These are phyloP conservation scores for Porites australiensis DNA, from an alignment of 64 coral and sea anemone genomes.

Conservation along the genomic window DNA sequence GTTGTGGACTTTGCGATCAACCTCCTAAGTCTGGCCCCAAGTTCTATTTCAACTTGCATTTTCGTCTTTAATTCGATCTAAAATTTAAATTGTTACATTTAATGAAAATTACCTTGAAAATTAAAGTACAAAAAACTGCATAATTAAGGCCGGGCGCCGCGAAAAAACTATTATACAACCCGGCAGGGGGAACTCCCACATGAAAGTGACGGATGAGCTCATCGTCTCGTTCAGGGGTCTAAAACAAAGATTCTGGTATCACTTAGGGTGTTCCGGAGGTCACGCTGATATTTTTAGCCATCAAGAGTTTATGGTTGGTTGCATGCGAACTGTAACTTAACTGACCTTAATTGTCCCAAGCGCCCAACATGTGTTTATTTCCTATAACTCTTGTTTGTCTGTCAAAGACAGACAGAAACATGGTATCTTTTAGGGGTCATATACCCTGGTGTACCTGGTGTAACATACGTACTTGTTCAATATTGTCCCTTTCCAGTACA, in stretches of 20 bases:
- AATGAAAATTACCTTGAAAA: too few relatives aligned
- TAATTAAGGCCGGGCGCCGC: background rate
- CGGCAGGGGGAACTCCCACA: too few relatives aligned
- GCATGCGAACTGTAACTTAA: too few relatives aligned
- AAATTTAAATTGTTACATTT: background rate
- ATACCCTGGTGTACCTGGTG: background rate
- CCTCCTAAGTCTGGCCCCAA: conserved; percentile 9
- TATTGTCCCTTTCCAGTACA: background rate
- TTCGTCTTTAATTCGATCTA: conserved; percentile 14
- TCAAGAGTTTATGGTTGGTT: too few relatives aligned
- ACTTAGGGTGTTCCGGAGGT: too few relatives aligned
- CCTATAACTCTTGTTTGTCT: too few relatives aligned
- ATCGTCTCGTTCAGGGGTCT: too few relatives aligned
- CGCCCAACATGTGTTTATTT: too few relatives aligned
- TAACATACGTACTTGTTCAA: background rate
- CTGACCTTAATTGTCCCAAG: too few relatives aligned
- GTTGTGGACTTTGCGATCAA: conserved; percentile 10
- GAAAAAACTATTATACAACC: background rate
- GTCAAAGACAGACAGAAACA: background rate
- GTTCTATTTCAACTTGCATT: conserved; percentile 24
- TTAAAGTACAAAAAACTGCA: background rate
- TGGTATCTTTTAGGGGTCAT: background rate
- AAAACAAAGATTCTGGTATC: too few relatives aligned
- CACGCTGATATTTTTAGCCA: too few relatives aligned
- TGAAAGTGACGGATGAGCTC: too few relatives aligned